These are phyloP conservation scores for Petrophora chlorosata DNA, from an alignment of 2,888 invertebrate species.

Conservation along the genomic window DNA sequence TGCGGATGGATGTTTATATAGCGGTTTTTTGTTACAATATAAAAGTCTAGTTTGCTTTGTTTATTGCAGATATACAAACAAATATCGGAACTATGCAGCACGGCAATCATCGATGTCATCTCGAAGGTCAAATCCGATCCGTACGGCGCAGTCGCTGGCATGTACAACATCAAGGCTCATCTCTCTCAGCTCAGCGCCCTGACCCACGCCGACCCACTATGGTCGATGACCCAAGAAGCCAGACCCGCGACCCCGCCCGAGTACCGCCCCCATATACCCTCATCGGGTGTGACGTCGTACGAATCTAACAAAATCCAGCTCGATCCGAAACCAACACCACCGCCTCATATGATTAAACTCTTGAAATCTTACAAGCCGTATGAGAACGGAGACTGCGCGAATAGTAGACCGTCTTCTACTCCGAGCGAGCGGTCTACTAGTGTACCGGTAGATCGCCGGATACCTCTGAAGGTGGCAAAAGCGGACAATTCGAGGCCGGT, in stretches of 20 bases:
- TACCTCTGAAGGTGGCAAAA: constrained; percentile 13
- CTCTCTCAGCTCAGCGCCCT: constrained; percentile 56
- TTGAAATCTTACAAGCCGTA: constrained; percentile 8
- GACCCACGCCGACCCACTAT: constrained; percentile 59
- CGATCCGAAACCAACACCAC: constrained; percentile 2
- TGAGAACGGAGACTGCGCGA: constrained; percentile 16
- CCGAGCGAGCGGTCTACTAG: not conserved
- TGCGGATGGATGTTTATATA: too few relatives aligned
- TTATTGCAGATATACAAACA: constrained; percentile 69
- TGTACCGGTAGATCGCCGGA: not conserved
- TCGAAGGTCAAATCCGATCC: constrained; percentile 80
- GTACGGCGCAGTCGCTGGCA: constrained; percentile 83
- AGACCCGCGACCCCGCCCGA: constrained; percentile 60
- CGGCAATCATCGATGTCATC: constrained; percentile 69
- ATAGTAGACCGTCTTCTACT: constrained; percentile 7
- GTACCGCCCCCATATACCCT: constrained; percentile 39
- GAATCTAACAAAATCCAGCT: constrained; percentile 7
- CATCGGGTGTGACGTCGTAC: constrained; percentile 6
- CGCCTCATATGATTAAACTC: constrained; percentile 6
- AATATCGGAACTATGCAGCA: constrained; percentile 75
- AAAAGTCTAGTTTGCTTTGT: too few relatives aligned
- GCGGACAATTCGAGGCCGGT: constrained; percentile 5
- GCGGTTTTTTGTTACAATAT: too few relatives aligned
- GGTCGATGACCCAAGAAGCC: constrained; percentile 57
- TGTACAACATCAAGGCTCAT: constrained; percentile 84